A percentile compares a stretch with the other conserved stretches of the same genome.
Evolutionary conservation across 2,888 invertebrate species (phyloP).

Genomic region (Lithosia quadra): DNA sequence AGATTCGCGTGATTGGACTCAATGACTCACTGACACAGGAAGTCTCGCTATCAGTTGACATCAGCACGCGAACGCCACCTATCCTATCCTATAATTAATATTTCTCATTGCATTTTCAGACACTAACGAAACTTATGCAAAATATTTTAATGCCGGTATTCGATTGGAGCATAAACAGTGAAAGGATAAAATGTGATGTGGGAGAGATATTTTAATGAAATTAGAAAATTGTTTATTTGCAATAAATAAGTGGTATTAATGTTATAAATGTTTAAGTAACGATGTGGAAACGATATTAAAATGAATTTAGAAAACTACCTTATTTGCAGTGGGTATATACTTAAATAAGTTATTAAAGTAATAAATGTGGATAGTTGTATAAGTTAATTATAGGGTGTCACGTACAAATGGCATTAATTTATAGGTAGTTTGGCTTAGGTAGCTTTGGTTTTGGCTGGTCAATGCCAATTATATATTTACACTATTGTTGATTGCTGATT

Average conservation of each 20-base stretch:
- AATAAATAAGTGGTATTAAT: slow-evolving; percentile 31
- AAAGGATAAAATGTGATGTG: slow-evolving; percentile 45
- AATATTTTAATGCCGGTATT: slow-evolving; percentile 34
- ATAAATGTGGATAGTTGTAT: neutral
- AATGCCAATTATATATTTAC: neutral
- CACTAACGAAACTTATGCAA: slow-evolving; percentile 29
- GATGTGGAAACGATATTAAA: neutral
- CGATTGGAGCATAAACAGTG: slow-evolving; percentile 32
- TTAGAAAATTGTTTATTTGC: slow-evolving; percentile 53
- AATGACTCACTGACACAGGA: slow-evolving; percentile 54
- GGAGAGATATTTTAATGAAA: slow-evolving; percentile 62
- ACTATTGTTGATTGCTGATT: slow-evolving; percentile 1
- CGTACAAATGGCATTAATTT: too few relatives aligned
- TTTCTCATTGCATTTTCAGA: slow-evolving; percentile 38
- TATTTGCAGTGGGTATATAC: neutral
- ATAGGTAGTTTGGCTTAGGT: too few relatives aligned
- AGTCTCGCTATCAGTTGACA: slow-evolving; percentile 52
- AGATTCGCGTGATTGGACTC: slow-evolving; percentile 57
- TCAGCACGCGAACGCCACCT: slow-evolving; percentile 50
- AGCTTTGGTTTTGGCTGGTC: too few relatives aligned
- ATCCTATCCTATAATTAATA: slow-evolving; percentile 48
- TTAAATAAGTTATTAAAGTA: neutral
- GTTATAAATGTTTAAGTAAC: slow-evolving; percentile 28
- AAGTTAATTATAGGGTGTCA: slow-evolving; percentile 40
- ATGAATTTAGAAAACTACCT: neutral